Evolutionary conservation across 2,113 vertebrate species (phyloP).

Genomic region (Scatophagus argus): DNA sequence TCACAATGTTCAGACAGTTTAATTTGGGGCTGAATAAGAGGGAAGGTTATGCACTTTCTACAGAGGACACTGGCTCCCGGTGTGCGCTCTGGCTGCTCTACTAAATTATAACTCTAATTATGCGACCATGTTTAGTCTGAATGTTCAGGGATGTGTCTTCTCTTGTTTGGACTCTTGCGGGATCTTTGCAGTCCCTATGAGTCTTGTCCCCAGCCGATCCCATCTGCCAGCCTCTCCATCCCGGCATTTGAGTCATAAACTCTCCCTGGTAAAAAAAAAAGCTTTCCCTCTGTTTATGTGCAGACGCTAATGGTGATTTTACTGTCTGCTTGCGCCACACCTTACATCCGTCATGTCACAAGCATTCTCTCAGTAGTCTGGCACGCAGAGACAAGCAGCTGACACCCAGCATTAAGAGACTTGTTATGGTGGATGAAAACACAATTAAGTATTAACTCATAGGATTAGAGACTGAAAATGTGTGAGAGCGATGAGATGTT

Average conservation of each 20-base stretch:
- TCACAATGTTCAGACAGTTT: slow-evolving; percentile 39
- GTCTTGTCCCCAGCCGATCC: slow-evolving; percentile 45
- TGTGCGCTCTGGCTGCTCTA: slow-evolving; percentile 43
- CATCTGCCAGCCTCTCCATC: slow-evolving; percentile 53
- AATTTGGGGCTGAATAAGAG: slow-evolving; percentile 49
- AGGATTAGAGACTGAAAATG: slow-evolving; percentile 12
- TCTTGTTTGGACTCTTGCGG: slow-evolving; percentile 63
- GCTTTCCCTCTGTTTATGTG: slow-evolving; percentile 59
- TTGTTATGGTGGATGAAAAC: slow-evolving; percentile 49
- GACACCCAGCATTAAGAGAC: slow-evolving; percentile 36
- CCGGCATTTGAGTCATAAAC: slow-evolving; percentile 49
- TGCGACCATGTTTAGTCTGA: slow-evolving; percentile 76
- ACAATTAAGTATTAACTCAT: slow-evolving; percentile 29
- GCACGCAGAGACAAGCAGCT: slow-evolving; percentile 54
- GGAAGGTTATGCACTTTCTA: slow-evolving; percentile 53
- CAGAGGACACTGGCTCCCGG: slow-evolving; percentile 49
- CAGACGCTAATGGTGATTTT: slow-evolving; percentile 60
- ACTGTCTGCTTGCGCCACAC: slow-evolving; percentile 63
- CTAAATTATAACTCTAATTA: slow-evolving; percentile 77
- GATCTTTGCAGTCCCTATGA: slow-evolving; percentile 53
- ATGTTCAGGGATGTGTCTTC: slow-evolving; percentile 67
- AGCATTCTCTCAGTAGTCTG: slow-evolving; percentile 55
- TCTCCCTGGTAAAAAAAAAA: slow-evolving; percentile 69
- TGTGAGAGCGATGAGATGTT: neutral
- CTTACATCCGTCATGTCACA: slow-evolving; percentile 68